Evolutionary conservation across 2,888 invertebrate genomes (phyloP).

Genomic region (Drosophila colorata): DNA sequence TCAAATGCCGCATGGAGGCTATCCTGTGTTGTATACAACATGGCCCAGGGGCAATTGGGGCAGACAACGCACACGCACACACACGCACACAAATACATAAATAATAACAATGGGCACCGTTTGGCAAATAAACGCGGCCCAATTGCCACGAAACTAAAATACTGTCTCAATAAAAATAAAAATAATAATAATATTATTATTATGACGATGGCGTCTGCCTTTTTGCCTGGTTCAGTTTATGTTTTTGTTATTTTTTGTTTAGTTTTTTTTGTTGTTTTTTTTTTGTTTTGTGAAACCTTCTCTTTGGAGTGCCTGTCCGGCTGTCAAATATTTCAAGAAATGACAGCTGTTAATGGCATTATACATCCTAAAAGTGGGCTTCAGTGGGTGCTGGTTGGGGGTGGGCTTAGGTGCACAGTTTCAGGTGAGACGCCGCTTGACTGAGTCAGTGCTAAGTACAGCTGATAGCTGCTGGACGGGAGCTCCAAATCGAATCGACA

Average conservation of each 20-base stretch:
- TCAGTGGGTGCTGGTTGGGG: not conserved
- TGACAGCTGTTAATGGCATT: constrained; percentile 81
- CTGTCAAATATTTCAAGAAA: constrained; percentile 76
- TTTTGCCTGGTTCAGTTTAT: constrained; percentile 25
- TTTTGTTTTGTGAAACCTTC: constrained; percentile 19
- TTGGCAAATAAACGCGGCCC: constrained; percentile 61
- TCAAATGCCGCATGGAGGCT: not conserved
- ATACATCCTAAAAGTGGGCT: constrained; percentile 46
- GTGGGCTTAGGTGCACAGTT: not conserved
- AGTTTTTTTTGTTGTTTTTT: constrained; percentile 2
- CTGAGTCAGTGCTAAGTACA: constrained; percentile 51
- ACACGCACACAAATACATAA: constrained; percentile 6
- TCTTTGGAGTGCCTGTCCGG: constrained; percentile 35
- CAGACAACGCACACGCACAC: constrained; percentile 4
- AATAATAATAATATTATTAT: constrained; percentile 41
- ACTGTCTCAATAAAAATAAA: constrained; percentile 66
- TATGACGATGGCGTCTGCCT: constrained; percentile 27
- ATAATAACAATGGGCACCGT: constrained; percentile 25
- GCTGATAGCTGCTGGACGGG: constrained; percentile 29
- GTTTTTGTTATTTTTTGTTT: constrained; percentile 11
- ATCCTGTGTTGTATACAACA: not conserved
- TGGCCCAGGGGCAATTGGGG: constrained; percentile 4
- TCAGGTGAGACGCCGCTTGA: constrained; percentile 47
- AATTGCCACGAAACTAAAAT: constrained; percentile 72
- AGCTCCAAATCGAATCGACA: not conserved